A percentile compares a stretch with the other conserved stretches of the same genome.
These are phyloP conservation scores for Diachasma alloeum DNA, from an alignment of 1,140 invertebrate species.

Conservation along the genomic window DNA sequence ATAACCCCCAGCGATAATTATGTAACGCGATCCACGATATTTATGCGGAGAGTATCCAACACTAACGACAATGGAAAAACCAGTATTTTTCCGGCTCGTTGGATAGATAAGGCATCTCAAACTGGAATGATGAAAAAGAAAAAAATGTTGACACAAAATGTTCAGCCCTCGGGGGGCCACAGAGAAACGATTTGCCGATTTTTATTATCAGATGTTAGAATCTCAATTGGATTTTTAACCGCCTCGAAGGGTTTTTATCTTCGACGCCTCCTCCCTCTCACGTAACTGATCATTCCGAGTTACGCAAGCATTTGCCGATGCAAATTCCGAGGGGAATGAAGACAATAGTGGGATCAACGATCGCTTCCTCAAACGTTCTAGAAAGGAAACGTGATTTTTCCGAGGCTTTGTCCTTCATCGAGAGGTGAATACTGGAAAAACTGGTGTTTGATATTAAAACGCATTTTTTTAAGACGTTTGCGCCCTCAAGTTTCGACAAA, in stretches of 20 bases:
- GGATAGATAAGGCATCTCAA: neutral
- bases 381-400: no score
- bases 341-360: neutral
- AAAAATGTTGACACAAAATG: neutral
- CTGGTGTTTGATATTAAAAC: no score
- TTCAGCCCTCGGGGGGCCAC: neutral
- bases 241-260: neutral
- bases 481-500: no score
- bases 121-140: neutral
- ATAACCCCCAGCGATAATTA: slow-evolving; percentile 44
- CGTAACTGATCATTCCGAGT: neutral
- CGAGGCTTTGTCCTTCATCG: no score
- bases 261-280: neutral
- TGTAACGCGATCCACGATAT: slow-evolving; percentile 33
- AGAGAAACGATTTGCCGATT: neutral
- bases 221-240: neutral
- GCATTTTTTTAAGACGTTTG: no score
- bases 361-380: neutral
- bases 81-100: neutral
- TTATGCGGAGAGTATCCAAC: slow-evolving; percentile 3
- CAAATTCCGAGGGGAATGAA: neutral
- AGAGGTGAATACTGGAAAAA: no score
- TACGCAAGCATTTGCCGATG: neutral
- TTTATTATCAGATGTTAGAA: neutral
- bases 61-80: slow-evolving; percentile 18